Evolutionary conservation across 2,113 vertebrate genomes (phyloP).

Genomic region (Oncorhynchus gorbuscha): DNA sequence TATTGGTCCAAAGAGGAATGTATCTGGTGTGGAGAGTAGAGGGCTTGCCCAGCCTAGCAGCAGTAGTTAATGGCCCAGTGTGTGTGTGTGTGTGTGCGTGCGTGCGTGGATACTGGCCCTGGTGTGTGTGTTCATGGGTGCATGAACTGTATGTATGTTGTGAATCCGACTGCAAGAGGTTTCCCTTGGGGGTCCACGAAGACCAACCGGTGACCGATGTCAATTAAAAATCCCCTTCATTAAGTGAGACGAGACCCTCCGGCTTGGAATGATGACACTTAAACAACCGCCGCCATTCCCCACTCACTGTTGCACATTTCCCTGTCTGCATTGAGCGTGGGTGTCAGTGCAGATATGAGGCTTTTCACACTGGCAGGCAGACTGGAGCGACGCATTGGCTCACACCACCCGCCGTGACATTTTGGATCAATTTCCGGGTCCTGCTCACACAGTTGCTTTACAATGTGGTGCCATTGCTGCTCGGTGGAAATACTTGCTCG

Average conservation of each 20-base stretch:
- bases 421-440: not conserved
- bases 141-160: not conserved
- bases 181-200: conserved; percentile 15
- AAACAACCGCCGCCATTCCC: not conserved
- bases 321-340: not conserved
- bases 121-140: not conserved
- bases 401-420: not conserved
- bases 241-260: not conserved
- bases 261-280: not conserved
- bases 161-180: not conserved
- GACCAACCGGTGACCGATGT: not conserved
- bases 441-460: not conserved
- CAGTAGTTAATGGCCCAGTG: not conserved
- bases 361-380: not conserved
- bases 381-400: not conserved
- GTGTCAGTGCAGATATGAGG: not conserved
- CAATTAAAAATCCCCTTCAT: not conserved
- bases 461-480: not conserved
- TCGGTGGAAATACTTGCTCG: not conserved
- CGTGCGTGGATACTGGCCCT: not conserved
- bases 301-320: not conserved
- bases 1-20: too few species aligned
- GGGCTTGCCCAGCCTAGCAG: not conserved
- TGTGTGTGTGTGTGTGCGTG: not conserved
- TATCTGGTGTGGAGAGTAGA: not conserved